Evolutionary conservation across 2,797 vertebrate genomes (phyloP).

Genomic region (Catostomus latipinnis): DNA sequence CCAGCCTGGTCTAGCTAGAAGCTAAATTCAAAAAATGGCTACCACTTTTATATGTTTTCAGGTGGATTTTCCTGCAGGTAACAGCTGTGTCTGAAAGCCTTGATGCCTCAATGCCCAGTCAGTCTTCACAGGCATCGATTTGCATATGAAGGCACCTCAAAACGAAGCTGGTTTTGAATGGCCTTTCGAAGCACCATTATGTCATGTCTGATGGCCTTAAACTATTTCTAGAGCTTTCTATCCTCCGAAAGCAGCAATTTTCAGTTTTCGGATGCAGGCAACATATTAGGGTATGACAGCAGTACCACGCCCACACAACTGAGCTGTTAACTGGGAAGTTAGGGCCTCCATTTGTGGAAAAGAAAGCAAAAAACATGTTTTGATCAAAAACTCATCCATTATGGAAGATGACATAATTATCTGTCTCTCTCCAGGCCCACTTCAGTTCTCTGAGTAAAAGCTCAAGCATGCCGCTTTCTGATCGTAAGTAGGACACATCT

Average conservation of each 20-base stretch:
- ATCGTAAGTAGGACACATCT: slow-evolving; percentile 34
- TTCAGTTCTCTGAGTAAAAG: slow-evolving; percentile 6
- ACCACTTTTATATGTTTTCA: too few species aligned
- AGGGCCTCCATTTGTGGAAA: slow-evolving; percentile 6
- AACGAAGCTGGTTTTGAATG: too few species aligned
- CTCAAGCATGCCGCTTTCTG: slow-evolving; percentile 2
- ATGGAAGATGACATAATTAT: slow-evolving; percentile 32
- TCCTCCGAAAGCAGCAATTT: too few species aligned
- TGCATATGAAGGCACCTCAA: too few species aligned
- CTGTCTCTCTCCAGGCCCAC: slow-evolving; percentile 11
- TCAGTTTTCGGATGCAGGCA: background rate
- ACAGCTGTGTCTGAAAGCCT: too few species aligned
- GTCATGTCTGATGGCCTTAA: too few species aligned
- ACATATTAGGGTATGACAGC: slow-evolving; percentile 41
- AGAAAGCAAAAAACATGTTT: slow-evolving; percentile 17
- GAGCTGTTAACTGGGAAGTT: slow-evolving; percentile 21
- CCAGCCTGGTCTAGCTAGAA: background rate
- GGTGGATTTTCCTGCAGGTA: too few species aligned
- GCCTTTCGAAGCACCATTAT: too few species aligned
- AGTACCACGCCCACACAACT: slow-evolving; percentile 37
- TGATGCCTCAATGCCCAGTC: too few species aligned
- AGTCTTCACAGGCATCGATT: too few species aligned
- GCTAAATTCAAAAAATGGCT: too few species aligned
- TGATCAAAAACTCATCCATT: slow-evolving; percentile 7
- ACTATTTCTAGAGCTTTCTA: too few species aligned